phyloP scores from a whole-genome alignment of 2,888 invertebrate species.

The Ischnus inquisitorius region DNA sequence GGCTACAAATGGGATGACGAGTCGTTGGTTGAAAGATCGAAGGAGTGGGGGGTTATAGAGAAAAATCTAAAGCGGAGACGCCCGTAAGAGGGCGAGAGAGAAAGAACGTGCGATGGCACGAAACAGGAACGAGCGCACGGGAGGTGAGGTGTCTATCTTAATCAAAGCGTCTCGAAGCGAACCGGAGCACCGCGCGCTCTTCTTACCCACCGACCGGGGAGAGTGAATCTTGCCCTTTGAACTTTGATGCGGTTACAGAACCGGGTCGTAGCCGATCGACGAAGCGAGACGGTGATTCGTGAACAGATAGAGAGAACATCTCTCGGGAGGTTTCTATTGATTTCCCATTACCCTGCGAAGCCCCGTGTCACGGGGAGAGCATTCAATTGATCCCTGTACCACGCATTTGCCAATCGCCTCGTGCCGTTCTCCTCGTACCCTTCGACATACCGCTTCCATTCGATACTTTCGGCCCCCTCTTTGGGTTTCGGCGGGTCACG shows the following conservation, averaged over 20 bases:
- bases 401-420: constrained; percentile 74
- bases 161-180: constrained; percentile 63
- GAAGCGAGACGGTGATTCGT: constrained; percentile 47
- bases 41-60: not conserved
- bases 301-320: constrained; percentile 54
- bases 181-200: constrained; percentile 3
- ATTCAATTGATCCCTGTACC: constrained; percentile 79
- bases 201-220: constrained; percentile 4
- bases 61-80: constrained; percentile 12
- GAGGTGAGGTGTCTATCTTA: constrained; percentile 66
- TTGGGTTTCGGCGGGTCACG: constrained; percentile 40
- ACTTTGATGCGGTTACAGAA: constrained; percentile 69
- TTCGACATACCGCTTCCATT: constrained; percentile 21
- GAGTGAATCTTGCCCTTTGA: constrained; percentile 70
- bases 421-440: constrained; percentile 49
- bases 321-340: constrained; percentile 77
- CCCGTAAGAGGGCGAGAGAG: not conserved
- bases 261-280: constrained; percentile 44
- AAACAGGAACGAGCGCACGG: constrained; percentile 20
- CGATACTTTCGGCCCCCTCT: constrained; percentile 15
- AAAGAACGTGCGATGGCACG: constrained; percentile 20
- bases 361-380: constrained; percentile 69
- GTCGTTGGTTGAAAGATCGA: constrained; percentile 35
- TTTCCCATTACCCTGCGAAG: constrained; percentile 79
- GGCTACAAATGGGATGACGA: constrained; percentile 42